A percentile compares a stretch with the other conserved stretches of the same genome.
These are phyloP conservation scores for Falcunculus frontatus DNA, from an alignment of 2,113 vertebrate genomes.

Conservation along the genomic window DNA sequence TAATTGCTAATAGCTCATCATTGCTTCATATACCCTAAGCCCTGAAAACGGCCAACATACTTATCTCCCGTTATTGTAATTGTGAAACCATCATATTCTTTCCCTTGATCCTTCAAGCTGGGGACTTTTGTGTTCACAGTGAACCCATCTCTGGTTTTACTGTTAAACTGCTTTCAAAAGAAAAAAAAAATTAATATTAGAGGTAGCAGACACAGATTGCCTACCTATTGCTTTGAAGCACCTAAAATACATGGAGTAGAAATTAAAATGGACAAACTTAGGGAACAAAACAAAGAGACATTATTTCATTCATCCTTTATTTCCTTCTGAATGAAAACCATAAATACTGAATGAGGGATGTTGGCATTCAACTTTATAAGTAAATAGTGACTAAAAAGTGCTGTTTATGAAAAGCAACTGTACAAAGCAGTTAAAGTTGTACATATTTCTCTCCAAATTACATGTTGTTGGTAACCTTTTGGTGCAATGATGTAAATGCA, in stretches of 20 bases:
- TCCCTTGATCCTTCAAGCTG: slow-evolving; percentile 89
- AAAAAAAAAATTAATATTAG: background rate
- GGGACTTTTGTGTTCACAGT: slow-evolving; percentile 97
- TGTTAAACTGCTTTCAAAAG: slow-evolving; percentile 94
- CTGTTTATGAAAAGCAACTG: background rate
- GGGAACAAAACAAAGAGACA: background rate
- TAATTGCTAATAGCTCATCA: background rate
- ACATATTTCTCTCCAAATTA: background rate
- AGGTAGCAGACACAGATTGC: background rate
- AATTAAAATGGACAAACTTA: background rate
- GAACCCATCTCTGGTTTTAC: slow-evolving; percentile 98
- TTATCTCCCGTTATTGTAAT: slow-evolving; percentile 97
- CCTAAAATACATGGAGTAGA: background rate
- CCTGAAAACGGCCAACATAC: slow-evolving; percentile 65
- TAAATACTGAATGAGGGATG: background rate
- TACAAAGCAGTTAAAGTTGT: background rate
- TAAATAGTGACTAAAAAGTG: rapidly evolving
- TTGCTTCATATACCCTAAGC: background rate
- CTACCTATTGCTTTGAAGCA: background rate
- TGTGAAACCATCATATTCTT: slow-evolving; percentile 94
- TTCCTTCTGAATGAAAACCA: background rate
- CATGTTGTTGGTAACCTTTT: background rate
- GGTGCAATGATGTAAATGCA: background rate
- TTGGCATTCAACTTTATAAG: background rate
- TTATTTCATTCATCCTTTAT: background rate